Conservation (phyloP, 2,797 vertebrate genomes). For the Coregonus suidteri region DNA sequence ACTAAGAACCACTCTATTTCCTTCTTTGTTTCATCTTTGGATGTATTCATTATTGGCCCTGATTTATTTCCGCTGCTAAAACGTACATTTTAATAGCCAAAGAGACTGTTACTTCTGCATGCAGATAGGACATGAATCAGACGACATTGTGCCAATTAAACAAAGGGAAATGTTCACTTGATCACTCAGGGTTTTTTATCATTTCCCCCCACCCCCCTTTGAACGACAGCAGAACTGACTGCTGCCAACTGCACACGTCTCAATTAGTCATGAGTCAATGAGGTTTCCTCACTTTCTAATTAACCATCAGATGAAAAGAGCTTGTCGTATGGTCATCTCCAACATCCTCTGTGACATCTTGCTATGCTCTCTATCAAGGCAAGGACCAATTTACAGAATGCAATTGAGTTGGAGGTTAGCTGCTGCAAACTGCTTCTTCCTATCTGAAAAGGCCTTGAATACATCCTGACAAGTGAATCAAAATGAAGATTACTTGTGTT, state of each 20-base stretch:
- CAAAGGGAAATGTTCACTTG: conserved; percentile 35
- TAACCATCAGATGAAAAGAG: conserved; percentile 36
- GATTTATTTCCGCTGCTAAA: conserved; percentile 18
- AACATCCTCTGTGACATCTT: conserved; percentile 26
- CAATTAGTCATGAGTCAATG: conserved; percentile 36
- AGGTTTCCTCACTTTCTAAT: conserved; percentile 37
- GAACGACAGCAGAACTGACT: conserved; percentile 25
- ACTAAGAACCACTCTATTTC: not conserved
- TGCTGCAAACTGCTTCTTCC: not conserved
- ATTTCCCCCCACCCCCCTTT: conserved; percentile 10
- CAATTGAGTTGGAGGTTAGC: not conserved
- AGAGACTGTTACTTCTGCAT: conserved; percentile 6
- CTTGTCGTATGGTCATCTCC: conserved; percentile 19
- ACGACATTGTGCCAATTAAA: conserved; percentile 19
- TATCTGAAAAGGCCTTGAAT: not conserved
- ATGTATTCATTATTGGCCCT: not conserved
- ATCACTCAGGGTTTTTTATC: conserved; percentile 31
- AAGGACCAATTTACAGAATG: conserved; percentile 6
- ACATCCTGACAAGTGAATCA: not conserved
- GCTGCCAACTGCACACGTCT: conserved; percentile 24
- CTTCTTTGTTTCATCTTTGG: not conserved
- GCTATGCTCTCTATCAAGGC: conserved; percentile 19
- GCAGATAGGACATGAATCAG: conserved; percentile 17
- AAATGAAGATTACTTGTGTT: conserved; percentile 2
- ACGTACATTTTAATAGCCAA: conserved; percentile 15